Conservation (phyloP, 2,888 invertebrate species). For the Agrotis exclamationis region DNA sequence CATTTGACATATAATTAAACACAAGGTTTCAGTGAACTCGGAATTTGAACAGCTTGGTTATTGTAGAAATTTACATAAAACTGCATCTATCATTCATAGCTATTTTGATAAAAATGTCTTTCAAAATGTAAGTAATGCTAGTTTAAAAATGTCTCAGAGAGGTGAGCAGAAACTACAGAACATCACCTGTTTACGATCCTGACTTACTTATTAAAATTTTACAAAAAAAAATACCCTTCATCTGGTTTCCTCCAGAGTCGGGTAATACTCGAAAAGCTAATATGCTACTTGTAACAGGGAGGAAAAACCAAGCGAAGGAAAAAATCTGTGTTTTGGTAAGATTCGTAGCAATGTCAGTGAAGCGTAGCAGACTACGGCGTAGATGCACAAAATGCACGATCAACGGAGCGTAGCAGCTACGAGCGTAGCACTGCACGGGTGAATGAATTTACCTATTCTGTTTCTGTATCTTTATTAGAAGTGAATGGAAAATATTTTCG, state of each 20-base stretch:
- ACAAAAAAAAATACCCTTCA: neutral
- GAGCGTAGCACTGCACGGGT: constrained; percentile 17
- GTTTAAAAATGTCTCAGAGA: no score
- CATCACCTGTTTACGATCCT: neutral
- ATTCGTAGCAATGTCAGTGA: constrained; percentile 27
- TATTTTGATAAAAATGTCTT: no score
- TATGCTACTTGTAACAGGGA: neutral
- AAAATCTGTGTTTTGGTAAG: neutral
- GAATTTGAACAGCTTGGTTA: constrained; percentile 23
- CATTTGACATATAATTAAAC: no score
- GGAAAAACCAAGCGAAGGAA: neutral
- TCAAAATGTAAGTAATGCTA: no score
- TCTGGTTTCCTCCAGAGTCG: no score
- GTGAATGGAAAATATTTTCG: neutral
- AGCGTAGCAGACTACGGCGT: constrained; percentile 44
- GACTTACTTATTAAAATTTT: neutral
- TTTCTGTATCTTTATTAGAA: neutral
- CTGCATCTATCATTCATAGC: constrained; percentile 1
- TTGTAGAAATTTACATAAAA: constrained; percentile 7
- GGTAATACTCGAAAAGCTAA: no score
- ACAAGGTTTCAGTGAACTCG: neutral
- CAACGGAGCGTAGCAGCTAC: constrained; percentile 42
- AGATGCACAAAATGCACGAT: constrained; percentile 32
- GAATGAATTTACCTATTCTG: neutral
- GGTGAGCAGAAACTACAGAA: neutral